Conservation (phyloP, 2,797 vertebrate species). For the Takifugu rubripes region DNA sequence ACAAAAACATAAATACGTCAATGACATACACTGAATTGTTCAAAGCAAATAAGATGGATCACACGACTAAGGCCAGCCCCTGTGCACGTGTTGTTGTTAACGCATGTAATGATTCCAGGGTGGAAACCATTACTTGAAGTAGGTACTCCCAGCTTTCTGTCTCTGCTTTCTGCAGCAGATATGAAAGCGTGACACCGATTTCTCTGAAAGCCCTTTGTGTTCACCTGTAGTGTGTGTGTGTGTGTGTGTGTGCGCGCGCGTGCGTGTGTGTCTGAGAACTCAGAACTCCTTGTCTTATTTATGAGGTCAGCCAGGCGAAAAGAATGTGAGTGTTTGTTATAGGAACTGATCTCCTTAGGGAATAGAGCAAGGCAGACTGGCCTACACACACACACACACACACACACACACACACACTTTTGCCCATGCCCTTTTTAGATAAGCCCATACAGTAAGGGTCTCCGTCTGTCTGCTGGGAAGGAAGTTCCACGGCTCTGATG, state of each 20-base stretch:
- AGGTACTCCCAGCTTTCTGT: constrained; percentile 58
- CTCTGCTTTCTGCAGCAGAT: constrained; percentile 41
- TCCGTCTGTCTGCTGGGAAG: constrained; percentile 64
- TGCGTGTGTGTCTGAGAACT: constrained; percentile 23
- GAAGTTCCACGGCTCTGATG: constrained; percentile 63
- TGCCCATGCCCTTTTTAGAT: constrained; percentile 40
- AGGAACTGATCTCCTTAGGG: constrained; percentile 63
- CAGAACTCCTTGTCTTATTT: constrained; percentile 61
- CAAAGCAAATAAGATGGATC: background rate
- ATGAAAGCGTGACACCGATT: constrained; percentile 70
- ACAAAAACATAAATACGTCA: background rate
- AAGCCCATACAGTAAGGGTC: constrained; percentile 54
- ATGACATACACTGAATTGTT: constrained; percentile 1
- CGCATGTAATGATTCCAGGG: constrained; percentile 1
- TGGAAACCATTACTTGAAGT: constrained; percentile 37
- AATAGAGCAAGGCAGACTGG: constrained; percentile 36
- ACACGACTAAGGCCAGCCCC: background rate
- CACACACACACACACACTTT: constrained; percentile 31
- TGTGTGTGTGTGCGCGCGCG: constrained; percentile 5
- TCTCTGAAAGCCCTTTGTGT: constrained; percentile 49
- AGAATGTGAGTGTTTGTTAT: constrained; percentile 68
- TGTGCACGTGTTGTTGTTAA: constrained; percentile 1
- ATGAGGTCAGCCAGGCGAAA: constrained; percentile 68
- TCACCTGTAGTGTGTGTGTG: constrained; percentile 49
- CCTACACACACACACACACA: constrained; percentile 22